These are phyloP conservation scores for Tamias sibiricus DNA, from an alignment of 2,113 vertebrate genomes.

Conservation along the genomic window DNA sequence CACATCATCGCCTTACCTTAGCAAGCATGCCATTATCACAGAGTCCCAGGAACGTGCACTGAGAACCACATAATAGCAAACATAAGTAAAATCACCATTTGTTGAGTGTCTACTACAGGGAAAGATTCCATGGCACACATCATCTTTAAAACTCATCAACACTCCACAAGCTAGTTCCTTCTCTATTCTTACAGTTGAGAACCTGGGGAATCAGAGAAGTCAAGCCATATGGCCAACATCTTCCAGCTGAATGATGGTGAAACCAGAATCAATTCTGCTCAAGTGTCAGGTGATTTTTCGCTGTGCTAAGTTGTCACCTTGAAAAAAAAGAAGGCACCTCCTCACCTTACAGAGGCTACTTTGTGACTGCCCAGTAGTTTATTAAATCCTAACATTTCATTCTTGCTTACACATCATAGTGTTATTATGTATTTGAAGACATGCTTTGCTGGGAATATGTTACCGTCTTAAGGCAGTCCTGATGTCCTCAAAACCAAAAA, in stretches of 20 bases:
- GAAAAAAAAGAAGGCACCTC: background rate
- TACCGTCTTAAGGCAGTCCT: background rate
- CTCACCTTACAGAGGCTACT: background rate
- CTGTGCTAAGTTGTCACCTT: background rate
- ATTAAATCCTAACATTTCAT: slow-evolving; percentile 5
- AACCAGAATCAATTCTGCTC: background rate
- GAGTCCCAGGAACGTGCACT: background rate
- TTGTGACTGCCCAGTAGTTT: background rate
- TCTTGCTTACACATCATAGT: background rate
- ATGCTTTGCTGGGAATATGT: background rate
- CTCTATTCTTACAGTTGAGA: background rate
- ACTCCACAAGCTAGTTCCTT: background rate
- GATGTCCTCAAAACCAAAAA: background rate
- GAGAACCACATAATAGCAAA: background rate
- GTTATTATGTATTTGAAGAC: background rate
- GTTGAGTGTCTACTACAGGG: background rate
- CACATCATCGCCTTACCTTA: background rate
- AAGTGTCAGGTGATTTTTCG: slow-evolving; percentile 14
- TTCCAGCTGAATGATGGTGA: background rate
- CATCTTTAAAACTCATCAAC: background rate
- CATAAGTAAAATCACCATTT: background rate
- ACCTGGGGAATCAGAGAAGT: background rate
- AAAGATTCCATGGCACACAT: background rate
- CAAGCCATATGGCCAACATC: background rate
- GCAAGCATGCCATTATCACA: background rate